Base-by-base conservation (phyloP, 2,888 invertebrate species). In the Campoplex nolae region DNA sequence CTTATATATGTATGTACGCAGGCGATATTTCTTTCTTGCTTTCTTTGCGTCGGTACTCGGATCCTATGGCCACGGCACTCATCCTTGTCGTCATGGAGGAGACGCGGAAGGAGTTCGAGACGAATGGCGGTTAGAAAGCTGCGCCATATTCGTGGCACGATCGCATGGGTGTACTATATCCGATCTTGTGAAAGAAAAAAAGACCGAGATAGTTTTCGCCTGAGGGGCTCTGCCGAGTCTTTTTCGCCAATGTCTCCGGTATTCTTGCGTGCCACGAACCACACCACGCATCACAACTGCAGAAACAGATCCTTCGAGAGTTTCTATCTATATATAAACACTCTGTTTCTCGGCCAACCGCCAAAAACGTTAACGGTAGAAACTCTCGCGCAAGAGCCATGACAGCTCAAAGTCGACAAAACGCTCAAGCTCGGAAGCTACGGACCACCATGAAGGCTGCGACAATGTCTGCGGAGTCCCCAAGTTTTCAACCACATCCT, bases 341-440 rank as follows among this genome's bases (percentile, higher is more conserved):
- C 70, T 62, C 74, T 42, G 73, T 78, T 68, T 74, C 84, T 87
- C 84, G 86, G 78, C 84, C 74, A 42, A 81, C 84, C 84, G 87
- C 84, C 84, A 87, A 87, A 84, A 87, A 84, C 81, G 78, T 84
- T 84, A 82, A 82, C 70, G 75, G 83, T 58, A 13, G 77, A 74
- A 77, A 62, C 74, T 76, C 35, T 54, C 32, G 18, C 13, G 74
- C 70, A 82, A 84, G 35, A 84, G 35, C 74, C 77, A 70, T 70
- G 87, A 79, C 84, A 82, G 87, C 79, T 82, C 62, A 42, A 58
- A 87, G 81, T 84, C 84, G 84, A 76, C 87, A 87, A 87, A 85
- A 87, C 87, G 78, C 75, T 74, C 65, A 56, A 75, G 28, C 54
- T 82, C 45, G 38, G 16, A 58, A 62, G 62, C 62, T 32, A 62